Base-by-base conservation (phyloP, 2,888 invertebrate genomes). In the Seira sanloemensis region DNA sequence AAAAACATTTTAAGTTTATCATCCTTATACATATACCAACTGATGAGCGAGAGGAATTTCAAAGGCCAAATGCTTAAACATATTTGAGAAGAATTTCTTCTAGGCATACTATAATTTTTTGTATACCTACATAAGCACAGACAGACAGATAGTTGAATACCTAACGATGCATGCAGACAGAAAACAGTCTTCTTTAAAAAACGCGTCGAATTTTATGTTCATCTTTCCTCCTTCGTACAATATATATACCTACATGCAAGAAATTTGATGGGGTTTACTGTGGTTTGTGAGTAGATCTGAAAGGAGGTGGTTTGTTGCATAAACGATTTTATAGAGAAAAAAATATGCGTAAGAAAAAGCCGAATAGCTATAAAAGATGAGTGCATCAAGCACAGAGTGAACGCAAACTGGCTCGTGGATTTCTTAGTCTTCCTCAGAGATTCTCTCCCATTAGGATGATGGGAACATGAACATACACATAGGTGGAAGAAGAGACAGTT, bases 1-100 rank as follows among this genome's bases (percentile, higher is more conserved):
- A 71, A 50, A 24, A 50, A 46, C 4, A 18, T 7, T 58, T 24
- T 54, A 25, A 54, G 73, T 73, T 73, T 54, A 73, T 54, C 73
- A 73, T 54, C 58, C 54, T 73, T 25, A 73, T 73, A 26, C 26
- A 46, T 46, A 54, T n/a, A 19, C 24, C 46, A 2, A 69, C 2
- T 37, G 2, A 37, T 37, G 37, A 37, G 12, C 37, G 12, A 7
- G 37, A 37, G 12, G 21, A 62, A 5, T 37, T 37, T 37, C 12
- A 37, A 37, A 37, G 12, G 37, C 37, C 4, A n/a, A 62, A 62
- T 21, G n/a, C 21, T 16, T 62, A 62, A 62, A 37, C 37, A 37
- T 37, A 37, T 12, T 7, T 12, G 37, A 37, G 37, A 37, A n/a
- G n/a, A 37, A 37, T 37, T 37, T 37, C 37, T 37, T 37, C 37